These are phyloP conservation scores for Folsomia manolachei DNA, from an alignment of 2,888 invertebrate species.

Conservation along the genomic window DNA sequence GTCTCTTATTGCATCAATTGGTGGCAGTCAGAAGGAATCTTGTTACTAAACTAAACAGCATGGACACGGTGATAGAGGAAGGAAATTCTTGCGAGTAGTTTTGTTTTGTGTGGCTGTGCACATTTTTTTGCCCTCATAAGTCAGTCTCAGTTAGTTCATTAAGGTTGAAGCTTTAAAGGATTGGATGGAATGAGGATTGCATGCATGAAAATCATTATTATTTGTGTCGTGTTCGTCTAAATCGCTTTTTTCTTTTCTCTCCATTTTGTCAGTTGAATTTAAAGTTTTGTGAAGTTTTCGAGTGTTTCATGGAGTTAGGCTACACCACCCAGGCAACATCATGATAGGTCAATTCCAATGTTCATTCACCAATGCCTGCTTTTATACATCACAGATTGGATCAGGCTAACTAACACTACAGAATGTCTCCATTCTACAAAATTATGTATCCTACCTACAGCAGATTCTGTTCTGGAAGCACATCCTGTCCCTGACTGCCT, in stretches of 20 bases:
- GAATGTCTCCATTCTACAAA: slow-evolving; percentile 12
- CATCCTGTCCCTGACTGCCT: slow-evolving; percentile 12
- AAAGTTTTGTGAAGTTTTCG: slow-evolving; percentile 28
- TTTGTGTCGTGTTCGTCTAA: slow-evolving; percentile 41
- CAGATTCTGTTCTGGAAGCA: neutral
- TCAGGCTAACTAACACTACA: neutral
- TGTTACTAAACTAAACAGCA: no score
- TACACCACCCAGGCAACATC: neutral
- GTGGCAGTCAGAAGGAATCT: no score
- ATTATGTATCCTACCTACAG: neutral
- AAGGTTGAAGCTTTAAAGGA: slow-evolving; percentile 14
- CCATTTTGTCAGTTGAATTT: slow-evolving; percentile 40
- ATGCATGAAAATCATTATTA: slow-evolving; percentile 50
- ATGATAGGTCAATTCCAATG: slow-evolving; percentile 14
- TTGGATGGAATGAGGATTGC: slow-evolving; percentile 35
- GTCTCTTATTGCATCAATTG: no score
- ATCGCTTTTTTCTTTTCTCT: slow-evolving; percentile 39
- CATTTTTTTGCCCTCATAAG: slow-evolving; percentile 22
- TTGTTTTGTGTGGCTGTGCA: slow-evolving; percentile 10
- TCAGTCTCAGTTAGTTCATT: slow-evolving; percentile 23
- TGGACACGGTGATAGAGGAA: no score
- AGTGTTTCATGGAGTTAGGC: slow-evolving; percentile 15
- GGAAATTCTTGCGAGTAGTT: no score
- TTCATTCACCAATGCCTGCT: neutral
- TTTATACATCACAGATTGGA: neutral